Percentiles rank a stretch among this genome's conserved stretches.
Conservation (phyloP, 2,888 invertebrate genomes). For the Gortyna flavago region DNA sequence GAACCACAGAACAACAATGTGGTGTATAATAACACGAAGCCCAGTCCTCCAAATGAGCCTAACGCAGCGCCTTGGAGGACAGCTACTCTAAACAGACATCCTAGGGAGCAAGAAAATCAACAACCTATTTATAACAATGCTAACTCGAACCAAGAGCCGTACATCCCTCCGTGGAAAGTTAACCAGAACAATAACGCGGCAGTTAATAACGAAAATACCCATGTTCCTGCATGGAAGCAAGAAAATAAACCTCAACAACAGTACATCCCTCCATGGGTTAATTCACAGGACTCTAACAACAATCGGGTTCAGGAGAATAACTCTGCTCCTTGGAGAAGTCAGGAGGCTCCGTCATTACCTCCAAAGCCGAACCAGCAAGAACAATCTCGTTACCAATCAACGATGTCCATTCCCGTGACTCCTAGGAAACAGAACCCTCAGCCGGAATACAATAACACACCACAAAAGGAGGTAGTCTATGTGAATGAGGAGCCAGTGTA, state of each 20-base stretch:
- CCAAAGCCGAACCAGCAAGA: conserved; percentile 74
- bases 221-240: conserved; percentile 81
- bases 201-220: conserved; percentile 73
- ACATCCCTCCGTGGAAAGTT: conserved; percentile 81
- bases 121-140: conserved; percentile 76
- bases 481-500: conserved; percentile 87
- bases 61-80: conserved; percentile 85
- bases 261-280: conserved; percentile 79
- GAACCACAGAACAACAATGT: conserved; percentile 78
- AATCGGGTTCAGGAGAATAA: conserved; percentile 78
- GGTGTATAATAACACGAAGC: conserved; percentile 76
- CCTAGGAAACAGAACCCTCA: conserved; percentile 81
- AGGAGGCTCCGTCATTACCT: conserved; percentile 73
- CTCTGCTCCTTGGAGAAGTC: conserved; percentile 77
- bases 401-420: conserved; percentile 87
- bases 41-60: conserved; percentile 73
- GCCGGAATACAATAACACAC: conserved; percentile 78
- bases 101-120: conserved; percentile 77
- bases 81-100: conserved; percentile 81
- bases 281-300: conserved; percentile 78
- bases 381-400: conserved; percentile 85
- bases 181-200: conserved; percentile 77
- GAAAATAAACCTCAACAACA: conserved; percentile 78
- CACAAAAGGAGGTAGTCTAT: conserved; percentile 85
- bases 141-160: conserved; percentile 76